These are phyloP conservation scores for Carlito syrichta DNA, from an alignment of 2,113 vertebrate species.

Conservation along the genomic window DNA sequence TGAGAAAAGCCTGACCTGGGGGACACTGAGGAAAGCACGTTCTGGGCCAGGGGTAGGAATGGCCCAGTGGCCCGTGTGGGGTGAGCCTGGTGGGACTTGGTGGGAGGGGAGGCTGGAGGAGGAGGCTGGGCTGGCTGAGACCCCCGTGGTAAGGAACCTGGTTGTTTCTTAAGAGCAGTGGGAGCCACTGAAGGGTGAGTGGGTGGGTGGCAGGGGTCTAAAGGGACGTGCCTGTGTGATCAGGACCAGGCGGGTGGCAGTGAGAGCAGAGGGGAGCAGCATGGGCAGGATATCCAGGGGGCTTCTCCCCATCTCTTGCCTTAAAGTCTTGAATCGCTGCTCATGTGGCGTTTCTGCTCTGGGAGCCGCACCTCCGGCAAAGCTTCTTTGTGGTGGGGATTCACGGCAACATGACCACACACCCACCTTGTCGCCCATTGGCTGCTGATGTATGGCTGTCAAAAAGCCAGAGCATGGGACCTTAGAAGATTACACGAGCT, in stretches of 20 bases:
- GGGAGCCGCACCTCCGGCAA: background rate
- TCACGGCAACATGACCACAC: background rate
- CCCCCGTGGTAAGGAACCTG: background rate
- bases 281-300: background rate
- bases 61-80: background rate
- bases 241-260: background rate
- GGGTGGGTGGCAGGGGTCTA: background rate
- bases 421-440: background rate
- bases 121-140: too few species aligned
- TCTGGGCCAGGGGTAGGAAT: background rate
- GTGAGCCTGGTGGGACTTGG: accelerated
- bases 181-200: background rate
- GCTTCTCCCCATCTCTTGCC: background rate
- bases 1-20: background rate
- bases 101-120: background rate
- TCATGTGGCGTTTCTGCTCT: background rate
- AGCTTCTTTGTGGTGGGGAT: background rate
- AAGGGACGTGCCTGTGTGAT: background rate
- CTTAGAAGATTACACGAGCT: background rate
- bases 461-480: background rate
- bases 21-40: background rate
- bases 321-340: too few species aligned
- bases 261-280: background rate
- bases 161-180: background rate
- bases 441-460: background rate